Percentiles rank a stretch among this genome's conserved stretches.
Evolutionary conservation across 2,113 vertebrate genomes (phyloP).

Genomic region (Planiliza haematocheilus): DNA sequence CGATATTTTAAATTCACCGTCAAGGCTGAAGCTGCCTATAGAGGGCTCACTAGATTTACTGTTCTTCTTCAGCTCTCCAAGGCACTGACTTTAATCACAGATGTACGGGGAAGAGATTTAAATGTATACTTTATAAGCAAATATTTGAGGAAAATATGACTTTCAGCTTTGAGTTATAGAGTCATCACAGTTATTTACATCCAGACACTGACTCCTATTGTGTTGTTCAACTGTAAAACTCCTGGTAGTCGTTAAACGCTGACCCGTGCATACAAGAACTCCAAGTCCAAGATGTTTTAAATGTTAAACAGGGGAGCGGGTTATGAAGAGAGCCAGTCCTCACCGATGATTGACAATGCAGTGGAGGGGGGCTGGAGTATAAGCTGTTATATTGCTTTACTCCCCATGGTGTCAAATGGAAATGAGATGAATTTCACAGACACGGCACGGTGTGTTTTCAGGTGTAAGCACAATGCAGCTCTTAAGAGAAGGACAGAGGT

Average conservation of each 20-base stretch:
- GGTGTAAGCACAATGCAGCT: slow-evolving; percentile 54
- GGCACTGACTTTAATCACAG: slow-evolving; percentile 9
- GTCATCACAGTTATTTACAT: slow-evolving; percentile 15
- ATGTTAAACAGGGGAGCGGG: slow-evolving; percentile 34
- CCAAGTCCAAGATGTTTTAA: slow-evolving; percentile 50
- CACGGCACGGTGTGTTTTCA: slow-evolving; percentile 32
- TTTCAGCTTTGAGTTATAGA: slow-evolving; percentile 24
- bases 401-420: slow-evolving; percentile 59
- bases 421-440: slow-evolving; percentile 65
- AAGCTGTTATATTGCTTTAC: slow-evolving; percentile 66
- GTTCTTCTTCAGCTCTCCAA: slow-evolving; percentile 14
- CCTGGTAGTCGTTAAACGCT: slow-evolving; percentile 21
- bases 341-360: slow-evolving; percentile 64
- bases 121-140: slow-evolving; percentile 26
- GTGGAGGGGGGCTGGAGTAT: slow-evolving; percentile 40
- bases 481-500: slow-evolving; percentile 52
- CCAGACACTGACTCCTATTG: slow-evolving; percentile 29
- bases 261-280: slow-evolving; percentile 38
- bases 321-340: slow-evolving; percentile 43
- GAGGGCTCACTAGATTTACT: slow-evolving; percentile 35
- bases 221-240: slow-evolving; percentile 28
- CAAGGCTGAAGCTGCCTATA: slow-evolving; percentile 16
- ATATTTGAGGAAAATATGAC: slow-evolving; percentile 15
- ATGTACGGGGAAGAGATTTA: slow-evolving; percentile 1
- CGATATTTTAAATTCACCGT: slow-evolving; percentile 11